These are phyloP conservation scores for Sebastes hopkinsi DNA, from an alignment of 2,797 vertebrate species.

Conservation along the genomic window DNA sequence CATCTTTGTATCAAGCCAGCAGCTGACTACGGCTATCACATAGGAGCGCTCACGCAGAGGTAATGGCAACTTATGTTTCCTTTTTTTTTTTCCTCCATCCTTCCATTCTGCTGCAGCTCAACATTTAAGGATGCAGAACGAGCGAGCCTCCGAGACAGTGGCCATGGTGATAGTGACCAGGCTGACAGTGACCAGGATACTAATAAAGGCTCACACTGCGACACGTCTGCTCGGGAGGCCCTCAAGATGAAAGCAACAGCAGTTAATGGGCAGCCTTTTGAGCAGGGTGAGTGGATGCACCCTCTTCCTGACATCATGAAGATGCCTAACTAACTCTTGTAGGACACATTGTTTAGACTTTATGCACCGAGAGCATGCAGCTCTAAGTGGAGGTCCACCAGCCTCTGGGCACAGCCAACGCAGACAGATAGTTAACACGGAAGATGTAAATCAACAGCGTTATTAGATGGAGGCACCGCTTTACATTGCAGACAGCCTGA, in stretches of 20 bases:
- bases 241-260: constrained; percentile 99
- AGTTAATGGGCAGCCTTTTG: constrained; percentile 95
- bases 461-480: constrained; percentile 37
- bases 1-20: constrained; percentile 59
- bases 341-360: constrained; percentile 58
- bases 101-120: constrained; percentile 90
- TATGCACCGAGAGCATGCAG: constrained; percentile 25
- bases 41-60: constrained; percentile 37
- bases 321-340: constrained; percentile 70
- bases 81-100: constrained; percentile 5
- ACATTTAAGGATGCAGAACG: constrained; percentile 99
- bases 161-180: constrained; percentile 99
- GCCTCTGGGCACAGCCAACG: not conserved
- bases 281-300: constrained; percentile 89
- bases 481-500: constrained; percentile 54
- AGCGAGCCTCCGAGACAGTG: constrained; percentile 99
- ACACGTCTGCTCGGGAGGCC: constrained; percentile 99
- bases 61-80: constrained; percentile 58
- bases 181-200: constrained; percentile 99
- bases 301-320: constrained; percentile 71
- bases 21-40: constrained; percentile 60
- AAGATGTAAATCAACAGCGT: constrained; percentile 15
- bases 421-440: constrained; percentile 22
- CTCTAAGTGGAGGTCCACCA: constrained; percentile 27
- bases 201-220: constrained; percentile 99